Conservation (phyloP, 1,140 invertebrate species). For the Agrypnia vestita region DNA sequence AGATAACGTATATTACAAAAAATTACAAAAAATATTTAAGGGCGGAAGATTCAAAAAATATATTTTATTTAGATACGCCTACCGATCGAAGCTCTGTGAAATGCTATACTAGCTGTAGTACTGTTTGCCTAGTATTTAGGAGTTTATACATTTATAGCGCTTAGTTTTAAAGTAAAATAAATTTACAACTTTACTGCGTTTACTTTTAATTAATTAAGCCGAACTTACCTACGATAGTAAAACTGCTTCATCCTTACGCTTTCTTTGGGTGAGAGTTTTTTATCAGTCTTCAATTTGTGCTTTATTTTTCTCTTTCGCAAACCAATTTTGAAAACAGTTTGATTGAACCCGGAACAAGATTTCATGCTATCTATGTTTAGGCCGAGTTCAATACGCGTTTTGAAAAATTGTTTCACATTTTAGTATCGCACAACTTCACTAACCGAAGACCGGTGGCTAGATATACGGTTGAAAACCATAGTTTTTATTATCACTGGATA, state of each 20-base stretch:
- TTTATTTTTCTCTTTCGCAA: conserved; percentile 34
- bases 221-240: conserved; percentile 26
- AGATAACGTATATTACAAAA: too few species aligned
- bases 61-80: not conserved
- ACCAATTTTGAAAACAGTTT: conserved; percentile 44
- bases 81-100: too few species aligned
- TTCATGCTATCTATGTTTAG: conserved; percentile 6
- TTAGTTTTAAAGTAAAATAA: not conserved
- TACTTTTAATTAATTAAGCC: not conserved
- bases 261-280: conserved; percentile 1
- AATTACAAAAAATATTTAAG: too few species aligned
- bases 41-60: not conserved
- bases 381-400: not conserved
- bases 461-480: not conserved
- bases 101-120: not conserved
- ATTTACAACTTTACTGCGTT: not conserved
- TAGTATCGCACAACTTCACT: conserved; percentile 42
- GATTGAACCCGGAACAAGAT: conserved; percentile 34
- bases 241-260: conserved; percentile 5
- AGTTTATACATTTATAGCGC: not conserved
- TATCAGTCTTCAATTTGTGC: conserved; percentile 13
- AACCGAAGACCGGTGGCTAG: conserved; percentile 30
- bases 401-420: conserved; percentile 18
- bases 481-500: not conserved
- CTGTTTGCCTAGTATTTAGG: not conserved